Base-by-base conservation (phyloP, 2,797 vertebrate genomes). In the Danio albolineatus region DNA sequence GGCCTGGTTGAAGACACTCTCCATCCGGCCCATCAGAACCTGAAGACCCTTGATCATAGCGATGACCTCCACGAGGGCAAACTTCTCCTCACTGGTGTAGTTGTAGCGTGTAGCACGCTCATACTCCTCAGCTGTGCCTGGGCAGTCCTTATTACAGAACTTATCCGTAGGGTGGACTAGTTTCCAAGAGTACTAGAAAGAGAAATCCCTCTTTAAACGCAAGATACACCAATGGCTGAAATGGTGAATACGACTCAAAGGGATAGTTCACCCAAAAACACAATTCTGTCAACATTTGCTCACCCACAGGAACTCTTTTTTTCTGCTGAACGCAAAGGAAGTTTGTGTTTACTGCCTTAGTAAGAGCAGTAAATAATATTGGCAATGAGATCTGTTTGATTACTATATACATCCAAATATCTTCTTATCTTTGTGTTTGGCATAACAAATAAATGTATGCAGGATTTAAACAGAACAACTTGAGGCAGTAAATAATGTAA, bases 11-110 rank as follows among this genome's bases (percentile, higher is more conserved):
- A 99, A 99, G 77, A 99, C 98, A 0, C 97, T 99, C 90, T 99
- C 98, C 98, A 99, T 99, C 51, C 98, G 91, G 48, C 98, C 98
- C 97, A 99, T 99, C 80, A 99, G 94, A 79, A 99, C 98, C 88
- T 99, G 98, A 85, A 99, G 93, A 19, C 98, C 98, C 89, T 99
- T 99, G 88, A 99, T 99, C 98, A 99, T 99, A 84, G 98, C 98
- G 13, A 99, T 99, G 88, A 99, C 98, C 92, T 99, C 98, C 79
- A 99, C 98, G 78, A 99, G 94, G 61, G 98, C 98, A 74, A 99
- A 99, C 76, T 99, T 99, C 93, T 99, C 98, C 87, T 99, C 98
- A 0, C 97, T 99, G 88, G 98, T 99, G 89, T 99, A 99, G 90
- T 99, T 99, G 90, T 99, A 99, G 4, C 98, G 95, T 0, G 98